These are phyloP conservation scores for Staurois parvus DNA, from an alignment of 2,797 vertebrate species.

Conservation along the genomic window DNA sequence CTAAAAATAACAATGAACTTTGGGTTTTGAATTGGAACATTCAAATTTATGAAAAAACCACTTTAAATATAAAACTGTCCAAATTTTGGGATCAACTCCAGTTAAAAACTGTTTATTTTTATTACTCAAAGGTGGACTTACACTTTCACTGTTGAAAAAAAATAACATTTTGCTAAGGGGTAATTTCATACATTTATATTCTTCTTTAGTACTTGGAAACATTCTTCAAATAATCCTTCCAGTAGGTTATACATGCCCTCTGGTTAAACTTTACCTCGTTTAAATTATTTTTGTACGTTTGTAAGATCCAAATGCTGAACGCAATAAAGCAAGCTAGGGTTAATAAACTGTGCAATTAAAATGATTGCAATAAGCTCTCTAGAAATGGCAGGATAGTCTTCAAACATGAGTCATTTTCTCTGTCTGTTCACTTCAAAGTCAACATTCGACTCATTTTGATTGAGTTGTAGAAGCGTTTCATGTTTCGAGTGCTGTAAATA, in stretches of 20 bases:
- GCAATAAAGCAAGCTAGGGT: neutral
- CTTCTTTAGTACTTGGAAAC: neutral
- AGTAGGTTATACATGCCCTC: neutral
- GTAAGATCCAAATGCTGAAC: neutral
- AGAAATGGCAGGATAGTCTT: slow-evolving; percentile 22
- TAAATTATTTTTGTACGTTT: neutral
- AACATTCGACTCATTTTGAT: slow-evolving; percentile 28
- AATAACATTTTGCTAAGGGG: neutral
- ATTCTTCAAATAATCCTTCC: neutral
- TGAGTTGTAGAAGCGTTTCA: slow-evolving; percentile 39
- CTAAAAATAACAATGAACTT: no score
- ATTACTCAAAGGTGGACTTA: neutral
- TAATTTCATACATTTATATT: neutral
- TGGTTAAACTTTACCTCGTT: neutral
- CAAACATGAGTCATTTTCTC: slow-evolving; percentile 42
- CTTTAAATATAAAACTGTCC: neutral
- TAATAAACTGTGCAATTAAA: slow-evolving; percentile 34
- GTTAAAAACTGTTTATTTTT: neutral
- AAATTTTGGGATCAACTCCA: neutral
- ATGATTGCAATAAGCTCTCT: slow-evolving; percentile 33
- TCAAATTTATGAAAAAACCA: no score
- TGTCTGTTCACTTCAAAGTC: slow-evolving; percentile 41
- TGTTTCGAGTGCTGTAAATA: slow-evolving; percentile 44
- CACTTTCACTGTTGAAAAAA: neutral
- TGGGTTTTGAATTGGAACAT: no score